Base-by-base conservation (phyloP, 2,888 invertebrate genomes). In the Chelonus formosanus region DNA sequence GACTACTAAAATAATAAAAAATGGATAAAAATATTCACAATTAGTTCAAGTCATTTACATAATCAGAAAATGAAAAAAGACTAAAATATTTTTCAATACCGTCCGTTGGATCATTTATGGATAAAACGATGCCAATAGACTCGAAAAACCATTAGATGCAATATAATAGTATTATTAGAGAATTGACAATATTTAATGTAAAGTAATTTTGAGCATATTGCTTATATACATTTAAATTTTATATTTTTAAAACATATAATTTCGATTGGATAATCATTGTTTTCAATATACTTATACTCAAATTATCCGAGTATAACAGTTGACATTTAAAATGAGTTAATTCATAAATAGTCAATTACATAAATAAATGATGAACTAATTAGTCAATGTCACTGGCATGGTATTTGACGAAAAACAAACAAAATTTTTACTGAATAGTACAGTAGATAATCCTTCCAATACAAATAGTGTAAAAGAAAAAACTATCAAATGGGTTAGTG, bases 51-150 rank as follows among this genome's bases (percentile, higher is more conserved):
- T 31, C 5, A 50, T 50, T 32, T 53, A 34, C 34, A 32, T 53
- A 34, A 8, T 34, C n/a, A 53, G 7, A 34, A 20, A 48, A 8
- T 34, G 3, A 31, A 50, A 53, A 34, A 53, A 31, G 48, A 31
- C 48, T 10, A 48, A 20, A 48, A 20, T 48, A 48, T 20, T 20
- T 48, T 5, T 48, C 20, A 20, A 20, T 3, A 20, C 48, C 48
- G 48, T 48, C 48, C 48, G 48, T 48, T 10, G 31, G 48, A 48
- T 48, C 3, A 48, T 5, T 31, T 6, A 7, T 48, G n/a, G 10
- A 48, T 48, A 48, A 48, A 31, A 20, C 48, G 48, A 48, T 48
- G 48, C 48, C 48, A 48, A 48, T 48, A 48, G 48, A 48, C 5
- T 48, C 31, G 48, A 48, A 20, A 48, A 48, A 20, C 20, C 20